Evolutionary conservation across 1,140 invertebrate species (phyloP).

Genomic region (Eupristina koningsbergeri): DNA sequence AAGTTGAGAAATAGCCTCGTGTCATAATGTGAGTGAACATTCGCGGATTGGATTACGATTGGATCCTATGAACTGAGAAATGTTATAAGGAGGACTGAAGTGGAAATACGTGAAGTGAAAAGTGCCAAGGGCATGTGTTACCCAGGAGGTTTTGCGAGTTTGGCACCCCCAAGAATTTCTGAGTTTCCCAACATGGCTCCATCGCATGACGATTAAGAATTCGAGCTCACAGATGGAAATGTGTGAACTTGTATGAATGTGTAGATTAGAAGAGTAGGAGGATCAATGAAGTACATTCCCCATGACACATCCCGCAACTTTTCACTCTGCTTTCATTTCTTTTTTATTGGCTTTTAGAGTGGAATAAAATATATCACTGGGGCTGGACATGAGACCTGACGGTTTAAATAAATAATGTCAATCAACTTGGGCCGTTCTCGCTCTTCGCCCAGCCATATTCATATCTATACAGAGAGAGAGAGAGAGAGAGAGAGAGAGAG

Average conservation of each 20-base stretch:
- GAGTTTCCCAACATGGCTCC: neutral
- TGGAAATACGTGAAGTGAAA: neutral
- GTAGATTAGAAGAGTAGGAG: too few species aligned
- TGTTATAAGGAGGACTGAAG: neutral
- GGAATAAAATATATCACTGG: neutral
- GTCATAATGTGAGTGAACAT: neutral
- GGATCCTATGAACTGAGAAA: neutral
- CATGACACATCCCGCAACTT: neutral
- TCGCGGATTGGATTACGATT: constrained; percentile 34
- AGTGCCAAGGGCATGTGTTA: neutral
- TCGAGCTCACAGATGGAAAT: constrained; percentile 23
- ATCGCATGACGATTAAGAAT: constrained; percentile 48
- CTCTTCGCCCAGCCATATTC: neutral
- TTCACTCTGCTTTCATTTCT: neutral
- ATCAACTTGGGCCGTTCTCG: neutral
- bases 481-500: neutral
- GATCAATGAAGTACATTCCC: neutral
- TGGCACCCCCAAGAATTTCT: neutral
- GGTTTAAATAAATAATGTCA: constrained; percentile 10
- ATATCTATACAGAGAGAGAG: neutral
- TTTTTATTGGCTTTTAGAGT: neutral
- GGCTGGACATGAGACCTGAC: neutral
- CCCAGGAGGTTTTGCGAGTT: neutral
- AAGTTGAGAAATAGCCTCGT: neutral
- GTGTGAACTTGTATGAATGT: neutral